Evolutionary conservation across 1,140 invertebrate genomes (phyloP).

Genomic region (Drosophila grimshawi): DNA sequence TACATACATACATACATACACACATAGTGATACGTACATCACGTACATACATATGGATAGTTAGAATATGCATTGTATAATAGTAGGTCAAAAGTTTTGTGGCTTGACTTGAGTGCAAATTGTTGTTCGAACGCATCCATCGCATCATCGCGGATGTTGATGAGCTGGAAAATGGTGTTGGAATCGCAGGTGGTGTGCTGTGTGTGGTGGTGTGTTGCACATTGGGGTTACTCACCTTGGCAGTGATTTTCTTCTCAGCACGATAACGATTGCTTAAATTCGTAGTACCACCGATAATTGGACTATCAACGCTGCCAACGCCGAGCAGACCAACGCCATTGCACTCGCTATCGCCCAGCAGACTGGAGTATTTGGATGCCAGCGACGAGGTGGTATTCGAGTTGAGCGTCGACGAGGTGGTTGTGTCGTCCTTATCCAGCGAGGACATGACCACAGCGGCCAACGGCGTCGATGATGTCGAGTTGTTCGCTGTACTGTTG

Average conservation of each 20-base stretch:
- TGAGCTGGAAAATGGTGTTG: conserved; percentile 35
- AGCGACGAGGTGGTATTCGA: conserved; percentile 80
- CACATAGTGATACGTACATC: background rate
- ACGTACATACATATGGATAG: background rate
- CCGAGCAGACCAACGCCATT: conserved; percentile 57
- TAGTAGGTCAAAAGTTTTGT: background rate
- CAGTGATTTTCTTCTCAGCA: conserved; percentile 84
- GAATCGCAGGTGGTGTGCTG: too few relatives aligned
- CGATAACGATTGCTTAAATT: conserved; percentile 81
- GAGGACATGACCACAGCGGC: conserved; percentile 76
- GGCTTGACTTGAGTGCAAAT: conserved; percentile 5
- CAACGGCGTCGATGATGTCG: conserved; percentile 74
- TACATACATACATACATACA: conserved; percentile 6
- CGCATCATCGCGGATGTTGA: conserved; percentile 1
- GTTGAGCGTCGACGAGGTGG: conserved; percentile 76
- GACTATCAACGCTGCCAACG: conserved; percentile 59
- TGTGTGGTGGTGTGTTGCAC: background rate
- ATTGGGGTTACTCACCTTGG: conserved; percentile 71
- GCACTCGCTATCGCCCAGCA: conserved; percentile 78
- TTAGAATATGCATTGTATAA: background rate
- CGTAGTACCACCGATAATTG: conserved; percentile 58
- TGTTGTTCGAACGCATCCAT: conserved; percentile 4
- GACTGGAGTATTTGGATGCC: conserved; percentile 78
- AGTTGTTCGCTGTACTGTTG: conserved; percentile 81
- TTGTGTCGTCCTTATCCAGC: conserved; percentile 75